Evolutionary conservation across 53 echinoderm and acorn worm species (phyloP), one percentile per base, ranked within the genome.

Genomic region (Holothuria scabra): DNA sequence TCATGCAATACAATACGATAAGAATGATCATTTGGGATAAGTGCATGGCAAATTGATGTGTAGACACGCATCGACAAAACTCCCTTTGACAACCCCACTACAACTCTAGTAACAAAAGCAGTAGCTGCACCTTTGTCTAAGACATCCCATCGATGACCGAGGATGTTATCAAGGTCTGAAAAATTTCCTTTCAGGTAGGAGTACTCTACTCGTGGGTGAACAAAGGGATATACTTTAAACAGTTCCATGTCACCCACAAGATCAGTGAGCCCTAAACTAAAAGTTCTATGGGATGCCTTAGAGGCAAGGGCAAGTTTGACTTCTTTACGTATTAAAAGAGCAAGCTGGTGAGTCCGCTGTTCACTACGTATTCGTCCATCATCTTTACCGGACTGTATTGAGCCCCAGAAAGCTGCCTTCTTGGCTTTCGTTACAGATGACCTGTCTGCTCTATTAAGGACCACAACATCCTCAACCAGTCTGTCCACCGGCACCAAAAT

Each of bases 361-460:
- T 62, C 63, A 20, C 63, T 62, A 20, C 63, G 63, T 1, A 62
- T 62, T 8, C 8, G 25, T 9, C 63, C 63, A 62, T 62, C 63
- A 62, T 62, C 63, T 62, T 62, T 62, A 1, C 12, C 18, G 22
- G 63, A 12, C 63, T 62, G 63, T 62, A 62, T 19, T 1, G 63
- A 62, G 1, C 25, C 63, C 63, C 63, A 62, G n/a, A 62, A 62
- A 62, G 63, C 63, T 62, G 63, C 29, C 63, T 14, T 62, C 63
- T 62, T 62, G 23, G 1, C 4, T 28, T 62, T 62, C 23, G 11
- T 62, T 24, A 12, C 25, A 9, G 6, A 26, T 20, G 63, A 20
- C 10, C 22, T 62, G 63, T 62, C 63, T 4, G 9, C 63, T 62
- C n/a, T 62, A 62, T 9, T 62, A 5, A 62, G 29, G 12, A 24